A percentile compares a stretch with the other conserved stretches of the same genome.
These are phyloP conservation scores for Nemopilema nomurai DNA, from an alignment of 30 jellyfish, hydroid and myxozoan species.

Conservation along the genomic window DNA sequence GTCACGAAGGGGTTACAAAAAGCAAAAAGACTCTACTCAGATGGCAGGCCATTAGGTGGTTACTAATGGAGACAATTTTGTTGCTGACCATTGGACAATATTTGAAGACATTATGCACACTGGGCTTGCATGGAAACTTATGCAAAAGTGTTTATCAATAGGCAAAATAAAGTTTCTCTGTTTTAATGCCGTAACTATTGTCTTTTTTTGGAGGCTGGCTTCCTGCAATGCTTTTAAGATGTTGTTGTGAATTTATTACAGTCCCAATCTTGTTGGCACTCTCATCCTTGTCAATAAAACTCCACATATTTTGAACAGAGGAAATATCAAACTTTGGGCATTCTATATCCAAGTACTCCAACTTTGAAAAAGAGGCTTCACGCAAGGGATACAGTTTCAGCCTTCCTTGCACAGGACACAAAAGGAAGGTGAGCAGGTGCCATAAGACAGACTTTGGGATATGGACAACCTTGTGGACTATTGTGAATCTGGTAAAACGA, in stretches of 20 bases:
- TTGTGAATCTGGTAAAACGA: constrained; percentile 72
- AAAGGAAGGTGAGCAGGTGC: constrained; percentile 78
- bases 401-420: constrained; percentile 67
- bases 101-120: no score
- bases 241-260: not conserved
- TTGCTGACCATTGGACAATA: no score
- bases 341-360: constrained; percentile 76
- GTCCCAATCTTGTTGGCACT: not conserved
- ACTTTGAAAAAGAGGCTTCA: constrained; percentile 37
- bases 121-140: no score
- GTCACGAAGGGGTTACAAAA: not conserved
- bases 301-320: constrained; percentile 64
- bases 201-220: not conserved
- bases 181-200: no score
- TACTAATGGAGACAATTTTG: no score
- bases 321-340: constrained; percentile 71
- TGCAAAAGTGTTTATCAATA: no score
- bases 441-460: constrained; percentile 78
- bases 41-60: no score
- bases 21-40: not conserved
- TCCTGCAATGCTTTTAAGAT: not conserved
- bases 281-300: constrained; percentile 4
- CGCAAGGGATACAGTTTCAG: constrained; percentile 44
- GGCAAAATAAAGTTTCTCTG: no score
- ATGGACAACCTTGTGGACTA: constrained; percentile 79